A percentile compares a stretch with the other conserved stretches of the same genome.
phyloP scores from a whole-genome alignment of 2,113 vertebrate species.

The Nestor notabilis region DNA sequence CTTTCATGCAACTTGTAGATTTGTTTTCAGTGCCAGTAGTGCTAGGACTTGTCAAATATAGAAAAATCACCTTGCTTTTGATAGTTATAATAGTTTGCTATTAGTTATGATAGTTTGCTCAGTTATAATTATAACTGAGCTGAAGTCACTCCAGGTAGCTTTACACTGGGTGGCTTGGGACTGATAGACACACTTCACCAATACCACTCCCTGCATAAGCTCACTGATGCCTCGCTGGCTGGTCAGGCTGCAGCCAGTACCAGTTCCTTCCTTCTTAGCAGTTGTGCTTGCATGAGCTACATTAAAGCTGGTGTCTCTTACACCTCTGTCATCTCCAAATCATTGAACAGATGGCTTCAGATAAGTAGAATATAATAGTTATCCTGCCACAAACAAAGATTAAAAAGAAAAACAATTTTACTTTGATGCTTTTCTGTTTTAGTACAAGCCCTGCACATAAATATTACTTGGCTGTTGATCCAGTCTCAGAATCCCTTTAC shows the following conservation, averaged over 20 bases:
- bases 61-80: not conserved
- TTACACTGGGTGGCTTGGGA: not conserved
- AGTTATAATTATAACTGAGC: not conserved
- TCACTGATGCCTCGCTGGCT: not conserved
- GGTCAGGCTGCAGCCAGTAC: not conserved
- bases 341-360: not conserved
- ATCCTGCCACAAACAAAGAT: not conserved
- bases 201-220: not conserved
- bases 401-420: not conserved
- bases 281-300: not conserved
- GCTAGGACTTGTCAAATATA: not conserved
- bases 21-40: not conserved
- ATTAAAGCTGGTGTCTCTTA: not conserved
- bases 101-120: too few relatives aligned
- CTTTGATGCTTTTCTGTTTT: constrained; percentile 48
- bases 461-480: constrained; percentile 96
- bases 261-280: not conserved
- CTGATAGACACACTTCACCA: not conserved
- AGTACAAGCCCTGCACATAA: constrained; percentile 98
- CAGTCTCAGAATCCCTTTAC: constrained; percentile 90
- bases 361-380: not conserved
- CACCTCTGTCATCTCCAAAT: not conserved
- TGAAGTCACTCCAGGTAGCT: not conserved
- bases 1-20: not conserved
- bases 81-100: not conserved